phyloP scores from a whole-genome alignment of 2,797 vertebrate species.

The Salmo trutta region DNA sequence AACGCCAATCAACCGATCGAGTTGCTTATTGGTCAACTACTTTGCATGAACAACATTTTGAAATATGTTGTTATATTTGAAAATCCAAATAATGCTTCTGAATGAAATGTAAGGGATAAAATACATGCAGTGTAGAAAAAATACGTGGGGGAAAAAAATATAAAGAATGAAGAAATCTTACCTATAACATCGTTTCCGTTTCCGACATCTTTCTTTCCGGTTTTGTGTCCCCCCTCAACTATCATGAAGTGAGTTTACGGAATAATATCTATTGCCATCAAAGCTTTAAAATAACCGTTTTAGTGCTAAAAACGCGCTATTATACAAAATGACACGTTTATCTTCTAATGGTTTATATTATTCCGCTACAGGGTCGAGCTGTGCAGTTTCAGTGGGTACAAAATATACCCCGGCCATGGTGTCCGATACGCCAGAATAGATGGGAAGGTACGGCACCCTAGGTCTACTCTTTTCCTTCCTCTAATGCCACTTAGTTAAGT shows the following conservation, averaged over 20 bases:
- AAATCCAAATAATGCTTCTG: rapidly evolving
- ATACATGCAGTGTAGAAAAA: neutral
- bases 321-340: rapidly evolving
- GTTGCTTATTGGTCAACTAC: conserved; percentile 17
- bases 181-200: conserved; percentile 67
- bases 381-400: conserved; percentile 99
- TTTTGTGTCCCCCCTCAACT: conserved; percentile 68
- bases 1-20: conserved; percentile 58
- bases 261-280: conserved; percentile 64
- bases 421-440: conserved; percentile 95
- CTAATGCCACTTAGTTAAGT: no score
- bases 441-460: conserved; percentile 84
- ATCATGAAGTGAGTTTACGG: conserved; percentile 91
- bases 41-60: neutral
- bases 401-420: conserved; percentile 97
- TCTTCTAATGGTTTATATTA: conserved; percentile 56
- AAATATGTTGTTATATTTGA: neutral
- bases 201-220: conserved; percentile 71
- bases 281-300: neutral
- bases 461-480: no score
- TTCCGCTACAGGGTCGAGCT: conserved; percentile 89
- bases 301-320: rapidly evolving
- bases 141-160: neutral
- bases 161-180: conserved; percentile 30
- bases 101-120: neutral